Base-by-base conservation (phyloP, 2,113 vertebrate genomes). In the Hypomesus transpacificus region DNA sequence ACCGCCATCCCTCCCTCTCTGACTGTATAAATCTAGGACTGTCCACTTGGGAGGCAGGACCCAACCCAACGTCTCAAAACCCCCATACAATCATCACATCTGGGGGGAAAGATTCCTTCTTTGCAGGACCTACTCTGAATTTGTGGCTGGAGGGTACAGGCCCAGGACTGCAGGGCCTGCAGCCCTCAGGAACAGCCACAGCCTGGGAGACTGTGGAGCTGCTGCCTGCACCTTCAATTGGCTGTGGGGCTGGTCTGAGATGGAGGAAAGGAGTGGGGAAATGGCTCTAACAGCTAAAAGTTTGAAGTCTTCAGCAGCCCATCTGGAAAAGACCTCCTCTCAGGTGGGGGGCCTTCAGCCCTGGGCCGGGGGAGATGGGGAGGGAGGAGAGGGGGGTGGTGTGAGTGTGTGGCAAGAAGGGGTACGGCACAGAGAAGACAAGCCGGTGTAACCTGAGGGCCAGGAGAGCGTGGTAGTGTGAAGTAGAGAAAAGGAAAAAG, bases 261-360 rank as follows among this genome's bases (percentile, higher is more conserved):
- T 18, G 58, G n/a, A 75, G 61, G 53, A 70, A 65, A 70, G 75
- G 70, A 50, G 76, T 26, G 1, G 24, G 79, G 62, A 67, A 81
- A 87, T 86, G 82, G 75, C 78, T 88, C 78, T 79, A 87, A 69
- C 86, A 86, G 86, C 69, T 77, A 76, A 67, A 78, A 74, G 56
- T 53, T 67, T 52, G 71, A 85, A 80, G 81, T 28, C 66, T 73
- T 58, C 69, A 61, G 73, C 61, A 67, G 77, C 65, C 70, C 58
- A 68, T 86, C 87, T 85, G 86, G 86, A 87, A 86, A 88, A 86
- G 63, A 73, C 65, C 75, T 87, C 69, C 6, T 46, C 50, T n/a
- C 65, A 20, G 39, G 64, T 52, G 60, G 68, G 68, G 66, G 46
- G 52, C 70, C 22, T 57, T 54, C 6, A 39, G 39, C 66, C 4